Evolutionary conservation across 2,888 invertebrate species (phyloP).

Genomic region (Zaprionus bogoriensis): DNA sequence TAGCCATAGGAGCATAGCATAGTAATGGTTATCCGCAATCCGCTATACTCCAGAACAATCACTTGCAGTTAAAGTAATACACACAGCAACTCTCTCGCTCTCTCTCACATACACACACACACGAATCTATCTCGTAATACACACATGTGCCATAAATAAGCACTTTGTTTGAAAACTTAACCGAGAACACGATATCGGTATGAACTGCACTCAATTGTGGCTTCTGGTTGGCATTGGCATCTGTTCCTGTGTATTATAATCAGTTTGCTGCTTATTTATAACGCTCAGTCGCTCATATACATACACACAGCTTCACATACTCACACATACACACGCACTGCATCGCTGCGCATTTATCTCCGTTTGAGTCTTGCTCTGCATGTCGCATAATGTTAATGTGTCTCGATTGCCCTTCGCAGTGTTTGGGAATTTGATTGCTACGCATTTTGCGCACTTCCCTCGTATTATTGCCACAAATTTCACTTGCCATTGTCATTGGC

Average conservation of each 20-base stretch:
- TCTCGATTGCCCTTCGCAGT: conserved; percentile 38
- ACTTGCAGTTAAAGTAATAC: conserved; percentile 59
- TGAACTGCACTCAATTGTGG: conserved; percentile 36
- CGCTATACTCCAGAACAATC: conserved; percentile 60
- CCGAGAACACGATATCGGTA: conserved; percentile 34
- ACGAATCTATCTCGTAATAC: conserved; percentile 35
- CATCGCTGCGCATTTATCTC: conserved; percentile 19
- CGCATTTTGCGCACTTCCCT: conserved; percentile 43
- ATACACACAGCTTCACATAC: background rate
- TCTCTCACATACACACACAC: conserved; percentile 21
- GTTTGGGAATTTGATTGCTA: conserved; percentile 52
- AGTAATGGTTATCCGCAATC: conserved; percentile 42
- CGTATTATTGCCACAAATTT: conserved; percentile 58
- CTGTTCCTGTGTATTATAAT: conserved; percentile 37
- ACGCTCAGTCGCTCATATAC: conserved; percentile 4
- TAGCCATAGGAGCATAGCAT: conserved; percentile 27
- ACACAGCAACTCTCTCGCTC: too few species aligned
- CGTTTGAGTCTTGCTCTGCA: conserved; percentile 13
- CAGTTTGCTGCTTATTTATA: conserved; percentile 51
- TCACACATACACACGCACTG: background rate
- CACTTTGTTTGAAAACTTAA: conserved; percentile 43
- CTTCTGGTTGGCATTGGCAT: conserved; percentile 37
- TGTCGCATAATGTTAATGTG: conserved; percentile 35
- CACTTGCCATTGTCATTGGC: conserved; percentile 49
- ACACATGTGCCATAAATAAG: conserved; percentile 69